Evolutionary conservation across 1,140 invertebrate species (phyloP).

Genomic region (Papilio polytes): DNA sequence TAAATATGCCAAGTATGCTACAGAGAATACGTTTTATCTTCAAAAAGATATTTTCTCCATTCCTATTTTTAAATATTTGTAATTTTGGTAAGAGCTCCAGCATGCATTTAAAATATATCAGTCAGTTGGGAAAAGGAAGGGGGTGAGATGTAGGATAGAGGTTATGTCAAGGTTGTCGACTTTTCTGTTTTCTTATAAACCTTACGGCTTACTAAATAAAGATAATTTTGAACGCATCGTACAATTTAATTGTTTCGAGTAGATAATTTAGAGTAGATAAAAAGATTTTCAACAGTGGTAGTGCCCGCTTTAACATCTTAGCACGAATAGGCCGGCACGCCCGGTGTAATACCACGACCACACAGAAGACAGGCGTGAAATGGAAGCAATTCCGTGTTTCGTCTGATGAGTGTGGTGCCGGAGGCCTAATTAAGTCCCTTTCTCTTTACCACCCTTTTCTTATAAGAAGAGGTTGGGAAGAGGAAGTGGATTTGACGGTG

Average conservation of each 20-base stretch:
- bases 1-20: background rate
- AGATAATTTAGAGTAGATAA: too few relatives aligned
- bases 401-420: too few relatives aligned
- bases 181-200: background rate
- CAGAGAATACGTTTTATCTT: background rate
- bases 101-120: slow-evolving; percentile 21
- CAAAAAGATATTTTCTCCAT: background rate
- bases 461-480: too few relatives aligned
- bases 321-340: too few relatives aligned
- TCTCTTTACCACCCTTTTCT: too few relatives aligned
- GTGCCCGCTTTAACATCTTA: too few relatives aligned
- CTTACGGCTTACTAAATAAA: background rate
- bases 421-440: too few relatives aligned
- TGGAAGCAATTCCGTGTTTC: too few relatives aligned
- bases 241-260: background rate
- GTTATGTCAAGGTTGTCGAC: background rate
- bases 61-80: slow-evolving; percentile 1
- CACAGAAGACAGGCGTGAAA: too few relatives aligned
- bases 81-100: slow-evolving; percentile 23
- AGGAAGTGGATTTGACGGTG: too few relatives aligned
- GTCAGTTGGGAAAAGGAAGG: slow-evolving; percentile 5
- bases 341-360: too few relatives aligned
- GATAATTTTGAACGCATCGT: background rate
- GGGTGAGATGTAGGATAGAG: background rate
- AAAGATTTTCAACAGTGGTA: too few relatives aligned